phyloP scores from a whole-genome alignment of 2,797 vertebrate genomes.

The Sebastes vulpes region DNA sequence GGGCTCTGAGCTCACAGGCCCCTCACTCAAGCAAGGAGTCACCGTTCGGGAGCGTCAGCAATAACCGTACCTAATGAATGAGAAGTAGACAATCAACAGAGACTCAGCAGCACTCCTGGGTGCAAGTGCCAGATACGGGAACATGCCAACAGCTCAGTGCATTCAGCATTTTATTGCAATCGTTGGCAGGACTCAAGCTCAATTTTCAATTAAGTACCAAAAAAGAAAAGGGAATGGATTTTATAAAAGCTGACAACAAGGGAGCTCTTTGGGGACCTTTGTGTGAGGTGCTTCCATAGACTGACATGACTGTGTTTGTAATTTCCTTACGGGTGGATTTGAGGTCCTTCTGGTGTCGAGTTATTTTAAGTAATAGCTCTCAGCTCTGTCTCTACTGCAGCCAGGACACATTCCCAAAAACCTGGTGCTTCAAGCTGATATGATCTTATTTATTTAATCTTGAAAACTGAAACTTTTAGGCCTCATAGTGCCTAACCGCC shows the following conservation, averaged over 20 bases:
- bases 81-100: constrained; percentile 72
- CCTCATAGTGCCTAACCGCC: constrained; percentile 33
- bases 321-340: constrained; percentile 61
- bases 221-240: constrained; percentile 61
- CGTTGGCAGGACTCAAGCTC: constrained; percentile 61
- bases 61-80: constrained; percentile 62
- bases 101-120: constrained; percentile 53
- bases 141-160: constrained; percentile 61
- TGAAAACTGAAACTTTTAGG: constrained; percentile 63
- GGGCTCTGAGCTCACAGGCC: constrained; percentile 63
- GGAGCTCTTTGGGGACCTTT: constrained; percentile 69
- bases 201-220: constrained; percentile 71
- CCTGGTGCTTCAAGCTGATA: constrained; percentile 65
- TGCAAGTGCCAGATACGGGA: constrained; percentile 55
- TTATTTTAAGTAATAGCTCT: constrained; percentile 74
- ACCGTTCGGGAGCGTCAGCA: constrained; percentile 44
- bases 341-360: constrained; percentile 60
- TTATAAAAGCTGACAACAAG: constrained; percentile 74
- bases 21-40: constrained; percentile 36
- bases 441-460: constrained; percentile 73
- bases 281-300: constrained; percentile 64
- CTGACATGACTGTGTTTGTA: constrained; percentile 64
- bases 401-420: constrained; percentile 64
- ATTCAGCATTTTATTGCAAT: constrained; percentile 72
- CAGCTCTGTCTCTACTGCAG: constrained; percentile 45